Base-by-base conservation (phyloP, 1,140 invertebrate species). In the Dryas iulia region DNA sequence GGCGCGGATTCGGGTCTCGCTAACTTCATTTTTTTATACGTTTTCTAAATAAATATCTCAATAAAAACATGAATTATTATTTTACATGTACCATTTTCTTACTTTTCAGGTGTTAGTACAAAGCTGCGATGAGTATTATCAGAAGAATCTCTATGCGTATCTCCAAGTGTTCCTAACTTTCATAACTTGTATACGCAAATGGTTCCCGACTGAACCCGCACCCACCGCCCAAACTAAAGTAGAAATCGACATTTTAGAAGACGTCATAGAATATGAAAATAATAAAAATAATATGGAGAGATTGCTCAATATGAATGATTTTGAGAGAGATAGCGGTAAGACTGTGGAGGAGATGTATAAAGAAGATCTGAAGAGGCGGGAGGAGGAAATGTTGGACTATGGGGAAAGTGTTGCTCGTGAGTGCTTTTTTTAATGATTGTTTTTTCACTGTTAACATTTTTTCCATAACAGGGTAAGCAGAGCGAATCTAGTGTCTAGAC, bases 141-240 rank as follows among this genome's bases (percentile, higher is more conserved):
- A 94, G 68, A 87, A 84, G 30, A 93, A 95, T 78, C 76, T 90
- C 0, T 82, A 87, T 72, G 86, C 93, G 0, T 95, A 94, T 77
- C 79, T 96, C 7, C 93, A 93, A 83, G 92, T 95, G 25, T 95
- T 96, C 79, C 87, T 94, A 60, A 93, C 94, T 2, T 96, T 95
- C 85, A 77, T 94, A 0, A 80, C 90, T 8, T 93, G 93, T 63
- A 83, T 95, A 30, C 84, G 90, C 59, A 92, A 89, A 60, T 94
- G 94, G 92, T 89, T 86, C 47, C 76, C 72, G 1, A 25, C 30
- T 21, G 0, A 23, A 66, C 25, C 23, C 18, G 2, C 35, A 61
- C 39, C 39, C 14, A 28, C 26, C 33, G 11, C 21, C 11, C 31
- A 31, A 60, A 14, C 60, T 23, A 24, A 54, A 61, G 12, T 59